These are phyloP conservation scores for Procambarus virginalis DNA, from an alignment of 1,140 invertebrate species.

Conservation along the genomic window DNA sequence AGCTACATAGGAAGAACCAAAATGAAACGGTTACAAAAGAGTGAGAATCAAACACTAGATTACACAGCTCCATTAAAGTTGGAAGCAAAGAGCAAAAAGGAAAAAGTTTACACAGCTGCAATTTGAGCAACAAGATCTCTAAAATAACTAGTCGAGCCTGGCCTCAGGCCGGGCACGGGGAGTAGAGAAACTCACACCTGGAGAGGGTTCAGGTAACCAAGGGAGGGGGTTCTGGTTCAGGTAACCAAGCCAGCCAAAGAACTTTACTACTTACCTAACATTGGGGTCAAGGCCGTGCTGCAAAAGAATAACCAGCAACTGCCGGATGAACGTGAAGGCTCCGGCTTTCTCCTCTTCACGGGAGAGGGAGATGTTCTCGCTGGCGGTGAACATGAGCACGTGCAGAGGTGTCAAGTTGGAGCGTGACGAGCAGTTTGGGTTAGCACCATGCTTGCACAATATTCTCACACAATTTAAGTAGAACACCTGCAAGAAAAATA, in stretches of 20 bases:
- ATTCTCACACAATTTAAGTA: slow-evolving; percentile 82
- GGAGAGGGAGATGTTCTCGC: slow-evolving; percentile 83
- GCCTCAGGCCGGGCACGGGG: too few species aligned
- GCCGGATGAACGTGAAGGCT: slow-evolving; percentile 75
- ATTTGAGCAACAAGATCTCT: too few species aligned
- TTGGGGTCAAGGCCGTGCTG: slow-evolving; percentile 81
- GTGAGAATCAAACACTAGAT: too few species aligned
- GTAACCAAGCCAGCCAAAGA: background rate
- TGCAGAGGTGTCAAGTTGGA: slow-evolving; percentile 83
- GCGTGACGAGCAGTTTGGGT: slow-evolving; percentile 83
- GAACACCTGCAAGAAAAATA: slow-evolving; percentile 1
- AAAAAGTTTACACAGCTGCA: too few species aligned
- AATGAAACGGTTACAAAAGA: too few species aligned
- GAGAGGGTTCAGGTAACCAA: too few species aligned
- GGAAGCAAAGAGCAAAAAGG: too few species aligned
- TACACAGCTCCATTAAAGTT: too few species aligned
- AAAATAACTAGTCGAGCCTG: too few species aligned
- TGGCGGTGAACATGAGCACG: slow-evolving; percentile 83
- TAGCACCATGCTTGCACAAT: slow-evolving; percentile 81
- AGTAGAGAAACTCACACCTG: too few species aligned
- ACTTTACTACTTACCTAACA: slow-evolving; percentile 55
- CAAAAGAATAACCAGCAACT: slow-evolving; percentile 81
- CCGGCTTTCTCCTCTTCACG: slow-evolving; percentile 78
- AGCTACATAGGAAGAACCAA: too few species aligned
- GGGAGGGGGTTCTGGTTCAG: too few species aligned